Base-by-base conservation (phyloP, 2,888 invertebrate species). In the Meloe dianella region DNA sequence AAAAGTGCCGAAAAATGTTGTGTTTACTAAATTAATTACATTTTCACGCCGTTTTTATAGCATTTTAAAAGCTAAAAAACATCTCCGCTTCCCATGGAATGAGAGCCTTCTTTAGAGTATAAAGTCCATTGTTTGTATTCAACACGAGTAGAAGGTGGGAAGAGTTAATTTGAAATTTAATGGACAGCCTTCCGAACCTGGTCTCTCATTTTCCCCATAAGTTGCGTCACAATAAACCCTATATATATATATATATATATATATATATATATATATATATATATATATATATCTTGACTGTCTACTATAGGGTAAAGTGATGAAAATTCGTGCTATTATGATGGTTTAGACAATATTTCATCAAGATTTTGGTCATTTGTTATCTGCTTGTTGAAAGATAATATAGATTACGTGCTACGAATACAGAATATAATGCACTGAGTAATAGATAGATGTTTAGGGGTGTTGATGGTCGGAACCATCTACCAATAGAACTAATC, bases 371-470 rank as follows among this genome's bases (percentile, higher is more conserved):
- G 72, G 73, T 71, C 74, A 75, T 77, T 77, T 76, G 75, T 77
- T 76, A 77, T 74, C 73, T 66, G 65, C 68, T 73, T 73, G 75
- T 74, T 77, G 77, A 77, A 77, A 77, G 75, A 77, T 77, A 76
- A 76, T 77, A 77, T 74, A 77, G 77, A 77, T 77, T 76, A 76
- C 77, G 77, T 77, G 77, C 73, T 68, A 68, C 70, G 75, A 74
- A 72, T 77, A 64, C 63, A 70, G 75, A 47, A 71, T 70, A 74
- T 75, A 73, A 71, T 70, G 60, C 64, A 70, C 9, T 7, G 17
- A 5, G 67, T 75, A 75, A 75, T 73, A 74, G 67, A 72, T 70
- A 69, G 41, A 41, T 17, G 14, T 35, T 68, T 70, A 66, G 67
- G 69, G 67, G 59, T 57, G 66, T 61, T 61, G 56, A 47, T 20